These are phyloP conservation scores for Charina bottae DNA, from an alignment of 2,113 vertebrate species.

Conservation along the genomic window DNA sequence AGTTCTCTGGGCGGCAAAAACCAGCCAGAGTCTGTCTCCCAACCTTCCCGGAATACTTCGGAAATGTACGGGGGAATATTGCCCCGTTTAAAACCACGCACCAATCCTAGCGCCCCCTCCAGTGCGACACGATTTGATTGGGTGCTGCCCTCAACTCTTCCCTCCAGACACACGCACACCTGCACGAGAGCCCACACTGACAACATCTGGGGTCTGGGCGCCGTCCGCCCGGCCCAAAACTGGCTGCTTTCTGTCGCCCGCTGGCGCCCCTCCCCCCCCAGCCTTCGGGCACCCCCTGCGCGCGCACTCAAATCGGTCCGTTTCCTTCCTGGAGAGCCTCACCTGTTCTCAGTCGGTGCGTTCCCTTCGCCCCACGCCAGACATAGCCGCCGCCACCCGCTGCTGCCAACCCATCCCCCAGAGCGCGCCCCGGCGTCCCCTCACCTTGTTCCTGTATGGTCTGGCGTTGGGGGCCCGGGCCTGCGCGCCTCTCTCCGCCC, in stretches of 20 bases:
- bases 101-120: slow-evolving; percentile 34
- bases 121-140: slow-evolving; percentile 23
- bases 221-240: not conserved
- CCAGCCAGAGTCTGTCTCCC: not conserved
- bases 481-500: slow-evolving; percentile 74
- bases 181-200: slow-evolving; percentile 23
- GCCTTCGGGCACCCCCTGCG: not conserved
- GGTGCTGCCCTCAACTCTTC: slow-evolving; percentile 30
- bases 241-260: not conserved
- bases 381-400: not conserved
- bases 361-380: not conserved
- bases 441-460: slow-evolving; percentile 25
- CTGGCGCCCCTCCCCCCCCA: not conserved
- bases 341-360: not conserved
- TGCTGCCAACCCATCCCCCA: not conserved
- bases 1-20: not conserved
- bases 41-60: not conserved
- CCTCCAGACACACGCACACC: slow-evolving; percentile 22
- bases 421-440: not conserved
- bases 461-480: slow-evolving; percentile 27
- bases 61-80: not conserved
- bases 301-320: not conserved
- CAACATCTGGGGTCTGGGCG: slow-evolving; percentile 10
- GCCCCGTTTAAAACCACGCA: slow-evolving; percentile 6
- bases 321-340: slow-evolving; percentile 8